These are phyloP conservation scores for Mimas tiliae DNA, from an alignment of 2,888 invertebrate genomes.

Conservation along the genomic window DNA sequence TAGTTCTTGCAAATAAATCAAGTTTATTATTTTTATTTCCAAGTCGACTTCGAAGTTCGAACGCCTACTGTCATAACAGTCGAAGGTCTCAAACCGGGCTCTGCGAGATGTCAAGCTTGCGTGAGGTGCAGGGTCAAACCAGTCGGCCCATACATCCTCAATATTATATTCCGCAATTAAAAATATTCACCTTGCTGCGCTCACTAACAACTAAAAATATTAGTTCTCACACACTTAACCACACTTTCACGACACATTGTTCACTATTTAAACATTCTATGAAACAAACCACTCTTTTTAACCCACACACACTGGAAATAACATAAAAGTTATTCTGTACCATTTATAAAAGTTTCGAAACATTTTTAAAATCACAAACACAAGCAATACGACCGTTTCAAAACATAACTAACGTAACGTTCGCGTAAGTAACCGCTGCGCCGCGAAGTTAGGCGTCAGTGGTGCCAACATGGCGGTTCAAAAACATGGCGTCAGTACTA, in stretches of 20 bases:
- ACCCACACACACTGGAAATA: constrained; percentile 30
- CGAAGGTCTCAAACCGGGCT: constrained; percentile 53
- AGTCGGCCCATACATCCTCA: constrained; percentile 39
- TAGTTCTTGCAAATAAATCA: background rate
- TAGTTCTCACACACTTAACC: constrained; percentile 51
- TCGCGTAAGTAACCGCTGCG: constrained; percentile 62
- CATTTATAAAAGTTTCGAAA: constrained; percentile 57
- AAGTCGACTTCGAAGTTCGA: constrained; percentile 16
- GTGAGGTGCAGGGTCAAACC: constrained; percentile 45
- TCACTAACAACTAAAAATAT: constrained; percentile 33
- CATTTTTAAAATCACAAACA: constrained; percentile 42
- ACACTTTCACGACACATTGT: constrained; percentile 60
- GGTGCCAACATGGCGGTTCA: constrained; percentile 52
- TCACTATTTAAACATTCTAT: constrained; percentile 30
- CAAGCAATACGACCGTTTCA: constrained; percentile 57
- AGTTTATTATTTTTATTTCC: constrained; percentile 7
- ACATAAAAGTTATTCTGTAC: constrained; percentile 45
- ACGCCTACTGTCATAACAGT: constrained; percentile 35
- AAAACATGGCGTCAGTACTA: constrained; percentile 38
- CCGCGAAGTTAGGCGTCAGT: constrained; percentile 63
- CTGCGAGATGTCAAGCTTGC: constrained; percentile 44
- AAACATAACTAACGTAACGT: constrained; percentile 77
- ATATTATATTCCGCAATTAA: constrained; percentile 26
- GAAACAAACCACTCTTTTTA: constrained; percentile 25
- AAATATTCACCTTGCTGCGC: constrained; percentile 31